These are phyloP conservation scores for Brotogeris chrysoptera DNA, from an alignment of 2,797 vertebrate species.

Conservation along the genomic window DNA sequence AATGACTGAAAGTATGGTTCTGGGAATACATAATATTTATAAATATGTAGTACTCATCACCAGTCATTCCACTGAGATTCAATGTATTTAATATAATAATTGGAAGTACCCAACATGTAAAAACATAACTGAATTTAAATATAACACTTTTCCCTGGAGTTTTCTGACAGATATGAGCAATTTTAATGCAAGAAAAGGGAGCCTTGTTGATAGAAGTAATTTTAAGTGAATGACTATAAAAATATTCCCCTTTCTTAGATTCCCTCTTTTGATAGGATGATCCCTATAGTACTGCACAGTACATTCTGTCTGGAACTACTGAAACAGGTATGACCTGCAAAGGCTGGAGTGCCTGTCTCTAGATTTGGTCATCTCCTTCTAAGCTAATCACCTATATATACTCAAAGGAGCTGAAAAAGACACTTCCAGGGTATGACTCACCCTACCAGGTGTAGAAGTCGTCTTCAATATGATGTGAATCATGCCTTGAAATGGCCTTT, in stretches of 20 bases:
- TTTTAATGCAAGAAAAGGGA: background rate
- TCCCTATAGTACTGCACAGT: background rate
- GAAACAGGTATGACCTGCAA: background rate
- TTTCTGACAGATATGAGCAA: background rate
- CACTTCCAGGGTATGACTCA: background rate
- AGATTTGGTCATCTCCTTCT: background rate
- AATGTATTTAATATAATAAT: conserved; percentile 18
- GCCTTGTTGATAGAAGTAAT: background rate
- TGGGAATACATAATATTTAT: conserved; percentile 11
- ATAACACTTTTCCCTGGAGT: background rate
- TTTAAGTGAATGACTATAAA: background rate
- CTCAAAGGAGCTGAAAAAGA: background rate
- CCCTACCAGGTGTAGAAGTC: background rate
- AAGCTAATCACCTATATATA: background rate
- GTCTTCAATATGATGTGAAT: background rate
- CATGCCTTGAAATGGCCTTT: background rate
- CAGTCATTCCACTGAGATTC: background rate
- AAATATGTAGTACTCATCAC: conserved; percentile 18
- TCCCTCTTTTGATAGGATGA: background rate
- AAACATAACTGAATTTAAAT: conserved; percentile 11
- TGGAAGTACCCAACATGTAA: background rate
- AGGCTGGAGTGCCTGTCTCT: background rate
- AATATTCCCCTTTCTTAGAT: background rate
- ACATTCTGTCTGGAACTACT: background rate
- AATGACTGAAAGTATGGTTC: background rate